phyloP scores from a whole-genome alignment of 2,888 invertebrate genomes.

The Fragum fragum region DNA sequence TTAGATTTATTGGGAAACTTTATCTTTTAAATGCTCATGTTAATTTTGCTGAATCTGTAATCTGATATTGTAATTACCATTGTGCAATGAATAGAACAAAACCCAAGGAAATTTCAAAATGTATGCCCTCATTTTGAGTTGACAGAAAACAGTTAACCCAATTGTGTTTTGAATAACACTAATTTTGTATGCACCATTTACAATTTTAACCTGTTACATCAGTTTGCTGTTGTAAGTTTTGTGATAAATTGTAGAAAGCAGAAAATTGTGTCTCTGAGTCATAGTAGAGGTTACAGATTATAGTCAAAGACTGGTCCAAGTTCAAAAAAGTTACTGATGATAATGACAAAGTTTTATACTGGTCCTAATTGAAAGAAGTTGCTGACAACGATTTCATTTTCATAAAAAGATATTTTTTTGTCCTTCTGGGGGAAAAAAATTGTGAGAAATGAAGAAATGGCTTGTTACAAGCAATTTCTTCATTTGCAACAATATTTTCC shows the following conservation, averaged over 20 bases:
- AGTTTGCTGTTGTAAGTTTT: not conserved
- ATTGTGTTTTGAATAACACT: slow-evolving; percentile 4
- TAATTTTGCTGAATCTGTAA: slow-evolving; percentile 6
- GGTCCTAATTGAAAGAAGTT: too few relatives aligned
- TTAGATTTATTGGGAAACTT: not conserved
- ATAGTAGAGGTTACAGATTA: too few relatives aligned
- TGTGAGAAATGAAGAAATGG: too few relatives aligned
- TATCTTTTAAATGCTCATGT: slow-evolving; percentile 12
- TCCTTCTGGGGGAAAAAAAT: too few relatives aligned
- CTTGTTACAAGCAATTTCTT: too few relatives aligned
- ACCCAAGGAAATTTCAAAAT: not conserved
- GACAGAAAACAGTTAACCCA: slow-evolving; percentile 25
- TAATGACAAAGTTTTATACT: too few relatives aligned
- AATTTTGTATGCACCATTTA: slow-evolving; percentile 29
- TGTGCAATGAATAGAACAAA: slow-evolving; percentile 9
- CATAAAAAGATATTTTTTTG: too few relatives aligned
- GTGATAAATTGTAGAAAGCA: not conserved
- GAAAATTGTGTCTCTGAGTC: not conserved
- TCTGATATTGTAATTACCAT: slow-evolving; percentile 15
- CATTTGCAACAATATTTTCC: too few relatives aligned
- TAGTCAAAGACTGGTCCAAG: too few relatives aligned
- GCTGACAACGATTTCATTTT: too few relatives aligned
- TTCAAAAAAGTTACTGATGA: too few relatives aligned
- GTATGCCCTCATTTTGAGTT: slow-evolving; percentile 20
- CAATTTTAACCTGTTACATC: slow-evolving; percentile 8